Evolutionary conservation across 2,113 vertebrate species (phyloP).

Genomic region (Chamaetylas fuelleborni): DNA sequence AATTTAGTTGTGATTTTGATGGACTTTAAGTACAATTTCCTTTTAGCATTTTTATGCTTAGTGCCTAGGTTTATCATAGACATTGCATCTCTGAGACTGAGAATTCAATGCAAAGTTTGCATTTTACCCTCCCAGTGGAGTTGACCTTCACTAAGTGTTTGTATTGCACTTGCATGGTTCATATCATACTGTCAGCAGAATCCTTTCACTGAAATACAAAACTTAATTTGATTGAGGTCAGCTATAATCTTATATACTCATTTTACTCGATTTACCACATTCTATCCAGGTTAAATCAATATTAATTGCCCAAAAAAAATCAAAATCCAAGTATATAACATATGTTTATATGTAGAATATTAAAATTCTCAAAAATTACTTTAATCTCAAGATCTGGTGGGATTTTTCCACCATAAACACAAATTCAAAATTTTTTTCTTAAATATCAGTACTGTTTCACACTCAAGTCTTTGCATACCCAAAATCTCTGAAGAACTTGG

Average conservation of each 20-base stretch:
- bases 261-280: neutral
- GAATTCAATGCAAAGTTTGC: neutral
- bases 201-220: neutral
- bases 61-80: neutral
- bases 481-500: neutral
- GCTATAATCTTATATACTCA: neutral
- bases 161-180: neutral
- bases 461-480: neutral
- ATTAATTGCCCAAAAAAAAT: neutral
- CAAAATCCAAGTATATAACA: neutral
- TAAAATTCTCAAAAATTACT: neutral
- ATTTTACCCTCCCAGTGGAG: neutral
- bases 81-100: neutral
- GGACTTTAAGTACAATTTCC: neutral
- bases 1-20: neutral
- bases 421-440: neutral
- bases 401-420: neutral
- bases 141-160: constrained; percentile 4
- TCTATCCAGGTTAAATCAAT: neutral
- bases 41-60: neutral
- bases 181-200: neutral
- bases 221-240: neutral
- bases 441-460: neutral
- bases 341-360: neutral
- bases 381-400: neutral